A percentile compares a stretch with the other conserved stretches of the same genome.
Evolutionary conservation across 2,888 invertebrate species (phyloP).

Genomic region (Oxycera nigricornis): DNA sequence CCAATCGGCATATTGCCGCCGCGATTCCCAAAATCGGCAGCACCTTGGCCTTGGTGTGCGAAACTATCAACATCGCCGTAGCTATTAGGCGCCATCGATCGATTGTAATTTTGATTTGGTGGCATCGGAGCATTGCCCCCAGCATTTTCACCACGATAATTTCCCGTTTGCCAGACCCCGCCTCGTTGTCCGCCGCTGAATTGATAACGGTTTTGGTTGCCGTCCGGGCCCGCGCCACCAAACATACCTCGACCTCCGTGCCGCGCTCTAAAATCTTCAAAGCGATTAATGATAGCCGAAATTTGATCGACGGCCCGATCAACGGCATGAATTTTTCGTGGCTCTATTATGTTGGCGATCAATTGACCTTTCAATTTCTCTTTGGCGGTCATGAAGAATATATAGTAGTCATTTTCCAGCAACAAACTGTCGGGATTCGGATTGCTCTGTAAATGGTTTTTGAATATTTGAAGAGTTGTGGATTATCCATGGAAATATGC

Average conservation of each 20-base stretch:
- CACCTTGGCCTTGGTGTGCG: not conserved
- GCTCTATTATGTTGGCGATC: constrained; percentile 43
- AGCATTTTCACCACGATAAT: not conserved
- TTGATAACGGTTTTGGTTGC: not conserved
- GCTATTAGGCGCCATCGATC: not conserved
- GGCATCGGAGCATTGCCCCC: constrained; percentile 13
- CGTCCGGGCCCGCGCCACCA: not conserved
- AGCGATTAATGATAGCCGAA: constrained; percentile 38
- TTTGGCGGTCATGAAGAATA: constrained; percentile 45
- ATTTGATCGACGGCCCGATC: constrained; percentile 41
- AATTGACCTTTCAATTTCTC: constrained; percentile 46
- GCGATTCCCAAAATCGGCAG: not conserved
- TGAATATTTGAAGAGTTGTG: not conserved
- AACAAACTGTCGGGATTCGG: constrained; percentile 45
- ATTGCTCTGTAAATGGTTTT: constrained; percentile 40
- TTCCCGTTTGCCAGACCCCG: constrained; percentile 24
- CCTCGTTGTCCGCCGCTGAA: constrained; percentile 33
- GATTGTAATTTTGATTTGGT: not conserved
- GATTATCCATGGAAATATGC: too few species aligned
- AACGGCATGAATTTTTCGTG: constrained; percentile 34
- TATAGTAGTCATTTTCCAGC: constrained; percentile 44
- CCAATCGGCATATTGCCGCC: not conserved
- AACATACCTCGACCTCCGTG: not conserved
- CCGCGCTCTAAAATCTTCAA: constrained; percentile 34
- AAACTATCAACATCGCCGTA: not conserved